Conservation (phyloP, 2,113 vertebrate genomes). For the Halcyon malimbica region DNA sequence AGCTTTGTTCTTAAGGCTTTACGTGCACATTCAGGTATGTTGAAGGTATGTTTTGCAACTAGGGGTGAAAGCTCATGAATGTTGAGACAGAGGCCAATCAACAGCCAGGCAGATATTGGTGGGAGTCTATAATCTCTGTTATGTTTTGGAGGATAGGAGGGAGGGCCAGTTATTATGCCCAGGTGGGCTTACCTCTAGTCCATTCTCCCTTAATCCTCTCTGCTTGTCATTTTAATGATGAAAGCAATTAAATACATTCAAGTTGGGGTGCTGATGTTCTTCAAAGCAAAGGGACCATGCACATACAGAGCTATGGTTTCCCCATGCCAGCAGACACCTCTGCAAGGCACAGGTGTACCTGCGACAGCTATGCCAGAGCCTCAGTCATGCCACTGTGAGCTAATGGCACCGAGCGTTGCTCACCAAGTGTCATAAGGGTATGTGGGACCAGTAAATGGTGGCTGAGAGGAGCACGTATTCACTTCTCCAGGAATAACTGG, state of each 20-base stretch:
- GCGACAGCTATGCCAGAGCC: background rate
- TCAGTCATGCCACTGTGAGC: fast-evolving
- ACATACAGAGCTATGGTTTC: background rate
- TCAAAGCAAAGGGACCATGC: background rate
- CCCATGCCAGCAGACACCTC: background rate
- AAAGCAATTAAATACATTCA: background rate
- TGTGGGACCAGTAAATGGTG: fast-evolving
- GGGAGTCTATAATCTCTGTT: background rate
- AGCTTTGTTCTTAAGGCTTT: background rate
- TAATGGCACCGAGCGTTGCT: fast-evolving
- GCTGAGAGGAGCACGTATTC: background rate
- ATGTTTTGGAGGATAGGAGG: background rate
- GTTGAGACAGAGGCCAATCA: background rate
- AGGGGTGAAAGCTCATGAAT: background rate
- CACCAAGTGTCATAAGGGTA: background rate
- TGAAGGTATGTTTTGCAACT: background rate
- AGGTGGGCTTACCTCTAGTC: background rate
- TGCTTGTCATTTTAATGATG: background rate
- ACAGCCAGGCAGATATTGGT: background rate
- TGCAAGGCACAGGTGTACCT: background rate
- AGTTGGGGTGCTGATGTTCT: background rate
- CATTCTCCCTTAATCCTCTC: background rate
- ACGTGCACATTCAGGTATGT: background rate
- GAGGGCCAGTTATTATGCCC: background rate
- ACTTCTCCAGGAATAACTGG: background rate